These are phyloP conservation scores for Plebejus melissa DNA, from an alignment of 2,888 invertebrate genomes.

Conservation along the genomic window DNA sequence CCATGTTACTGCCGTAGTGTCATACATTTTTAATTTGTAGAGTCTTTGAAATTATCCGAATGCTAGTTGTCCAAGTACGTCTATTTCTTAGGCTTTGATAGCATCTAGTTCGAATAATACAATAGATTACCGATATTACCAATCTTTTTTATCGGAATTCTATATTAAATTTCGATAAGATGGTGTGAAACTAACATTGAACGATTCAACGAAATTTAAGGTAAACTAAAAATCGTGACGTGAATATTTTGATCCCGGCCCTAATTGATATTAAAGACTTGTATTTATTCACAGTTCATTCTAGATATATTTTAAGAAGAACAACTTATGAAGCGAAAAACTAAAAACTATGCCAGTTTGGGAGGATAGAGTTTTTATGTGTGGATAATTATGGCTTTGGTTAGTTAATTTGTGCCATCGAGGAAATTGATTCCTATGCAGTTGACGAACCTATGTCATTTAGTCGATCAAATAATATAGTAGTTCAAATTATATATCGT, in stretches of 20 bases:
- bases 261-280: constrained; percentile 10
- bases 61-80: no score
- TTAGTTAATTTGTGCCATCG: no score
- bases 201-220: neutral
- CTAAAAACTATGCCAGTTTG: neutral
- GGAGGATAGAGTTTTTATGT: neutral
- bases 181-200: neutral
- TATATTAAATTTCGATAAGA: neutral
- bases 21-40: no score
- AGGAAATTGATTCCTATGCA: no score
- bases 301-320: neutral
- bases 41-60: no score
- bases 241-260: neutral
- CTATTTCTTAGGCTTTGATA: no score
- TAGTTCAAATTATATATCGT: no score
- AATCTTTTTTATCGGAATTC: neutral
- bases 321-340: neutral
- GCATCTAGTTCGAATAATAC: neutral
- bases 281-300: neutral
- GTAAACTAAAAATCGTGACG: constrained; percentile 4
- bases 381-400: neutral
- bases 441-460: no score
- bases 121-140: neutral
- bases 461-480: no score
- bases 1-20: no score